These are phyloP conservation scores for Aphelenchoides avenae DNA, from an alignment of 1,140 invertebrate genomes.

Conservation along the genomic window DNA sequence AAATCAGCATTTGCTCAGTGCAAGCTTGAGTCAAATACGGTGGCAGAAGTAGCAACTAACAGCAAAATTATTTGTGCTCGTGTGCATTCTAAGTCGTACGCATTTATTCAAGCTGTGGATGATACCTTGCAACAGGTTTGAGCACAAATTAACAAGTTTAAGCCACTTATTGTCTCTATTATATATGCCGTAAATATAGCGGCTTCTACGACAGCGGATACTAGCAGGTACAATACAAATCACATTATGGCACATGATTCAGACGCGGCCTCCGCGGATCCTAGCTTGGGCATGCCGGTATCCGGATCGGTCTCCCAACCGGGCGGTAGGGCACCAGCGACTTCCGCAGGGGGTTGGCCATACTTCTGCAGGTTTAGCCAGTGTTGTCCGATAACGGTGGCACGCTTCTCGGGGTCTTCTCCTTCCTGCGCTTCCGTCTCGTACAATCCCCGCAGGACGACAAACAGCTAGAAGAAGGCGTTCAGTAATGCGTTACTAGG, in stretches of 20 bases:
- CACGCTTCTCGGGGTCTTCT: slow-evolving; percentile 4
- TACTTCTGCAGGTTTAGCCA: slow-evolving; percentile 32
- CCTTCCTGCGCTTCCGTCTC: slow-evolving; percentile 25
- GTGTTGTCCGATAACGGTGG: slow-evolving; percentile 21
- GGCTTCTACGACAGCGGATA: not conserved
- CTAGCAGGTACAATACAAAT: not conserved
- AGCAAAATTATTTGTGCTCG: too few species aligned
- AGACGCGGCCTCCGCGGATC: not conserved
- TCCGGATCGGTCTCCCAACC: not conserved
- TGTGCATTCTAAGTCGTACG: too few species aligned
- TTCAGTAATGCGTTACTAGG: not conserved
- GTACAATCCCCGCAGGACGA: not conserved
- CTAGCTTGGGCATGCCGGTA: not conserved
- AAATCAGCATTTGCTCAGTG: too few species aligned
- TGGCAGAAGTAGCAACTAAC: too few species aligned
- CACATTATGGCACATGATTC: not conserved
- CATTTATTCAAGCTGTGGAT: too few species aligned
- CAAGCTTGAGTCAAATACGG: too few species aligned
- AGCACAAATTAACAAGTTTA: too few species aligned
- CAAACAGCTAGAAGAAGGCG: not conserved
- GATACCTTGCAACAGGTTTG: too few species aligned
- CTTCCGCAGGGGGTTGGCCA: slow-evolving; percentile 28
- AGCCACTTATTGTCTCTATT: too few species aligned
- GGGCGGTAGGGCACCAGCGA: slow-evolving; percentile 2
- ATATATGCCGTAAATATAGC: not conserved